These are phyloP conservation scores for Cinclus mexicanus DNA, from an alignment of 2,113 vertebrate genomes.

Conservation along the genomic window DNA sequence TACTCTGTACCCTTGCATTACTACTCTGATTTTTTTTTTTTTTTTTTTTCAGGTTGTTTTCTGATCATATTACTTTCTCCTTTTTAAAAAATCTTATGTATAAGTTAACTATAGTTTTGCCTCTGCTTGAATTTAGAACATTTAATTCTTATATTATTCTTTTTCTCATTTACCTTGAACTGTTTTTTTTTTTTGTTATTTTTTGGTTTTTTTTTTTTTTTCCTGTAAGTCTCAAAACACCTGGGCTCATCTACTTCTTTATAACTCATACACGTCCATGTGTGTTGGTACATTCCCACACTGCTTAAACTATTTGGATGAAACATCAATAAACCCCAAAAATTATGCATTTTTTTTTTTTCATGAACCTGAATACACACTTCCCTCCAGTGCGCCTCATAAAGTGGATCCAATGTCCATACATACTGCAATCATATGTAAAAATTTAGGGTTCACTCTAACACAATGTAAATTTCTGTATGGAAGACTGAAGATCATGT, in stretches of 20 bases:
- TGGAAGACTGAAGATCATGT: neutral
- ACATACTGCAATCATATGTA: neutral
- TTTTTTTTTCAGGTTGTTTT: neutral
- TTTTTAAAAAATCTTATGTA: neutral
- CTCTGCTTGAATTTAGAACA: neutral
- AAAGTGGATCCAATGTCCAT: neutral
- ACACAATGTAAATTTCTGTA: neutral
- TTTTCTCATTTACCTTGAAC: neutral
- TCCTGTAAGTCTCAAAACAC: neutral
- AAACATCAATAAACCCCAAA: neutral
- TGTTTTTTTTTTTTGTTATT: neutral
- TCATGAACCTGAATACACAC: neutral
- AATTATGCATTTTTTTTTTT: neutral
- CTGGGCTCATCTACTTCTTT: neutral
- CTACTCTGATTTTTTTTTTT: neutral
- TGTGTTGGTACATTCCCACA: neutral
- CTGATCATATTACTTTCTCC: neutral
- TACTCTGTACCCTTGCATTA: neutral
- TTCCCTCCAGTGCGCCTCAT: neutral
- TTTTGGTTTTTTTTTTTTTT: neutral
- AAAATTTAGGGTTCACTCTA: neutral
- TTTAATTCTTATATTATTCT: neutral
- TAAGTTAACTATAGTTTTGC: neutral
- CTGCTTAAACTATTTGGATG: neutral
- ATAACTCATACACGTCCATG: accelerated